phyloP scores from a whole-genome alignment of 2,888 invertebrate species.

The Hermaeophaga mercurialis region DNA sequence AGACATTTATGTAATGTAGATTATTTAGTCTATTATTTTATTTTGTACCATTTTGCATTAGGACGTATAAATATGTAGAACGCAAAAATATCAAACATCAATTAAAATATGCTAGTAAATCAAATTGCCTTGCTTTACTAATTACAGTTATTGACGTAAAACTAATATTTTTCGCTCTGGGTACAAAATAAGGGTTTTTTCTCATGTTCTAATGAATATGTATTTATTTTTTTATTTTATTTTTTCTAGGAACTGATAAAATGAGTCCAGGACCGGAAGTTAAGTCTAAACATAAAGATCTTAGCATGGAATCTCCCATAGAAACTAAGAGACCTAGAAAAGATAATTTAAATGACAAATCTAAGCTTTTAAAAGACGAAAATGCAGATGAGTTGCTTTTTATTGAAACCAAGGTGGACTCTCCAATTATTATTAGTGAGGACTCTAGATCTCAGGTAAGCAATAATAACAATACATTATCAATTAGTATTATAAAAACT shows the following conservation, averaged over 20 bases:
- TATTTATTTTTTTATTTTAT: neutral
- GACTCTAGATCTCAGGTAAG: constrained; percentile 44
- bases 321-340: constrained; percentile 15
- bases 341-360: constrained; percentile 17
- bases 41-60: too few species aligned
- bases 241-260: constrained; percentile 16
- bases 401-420: constrained; percentile 39
- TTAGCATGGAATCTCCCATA: constrained; percentile 2
- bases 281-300: constrained; percentile 15
- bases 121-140: too few species aligned
- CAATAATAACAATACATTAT: neutral
- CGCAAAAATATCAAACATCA: too few species aligned
- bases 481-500: neutral
- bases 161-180: too few species aligned
- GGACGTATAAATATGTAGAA: too few species aligned
- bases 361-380: constrained; percentile 29
- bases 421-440: constrained; percentile 45
- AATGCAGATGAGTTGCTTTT: constrained; percentile 41
- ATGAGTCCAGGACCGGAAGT: neutral
- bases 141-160: too few species aligned
- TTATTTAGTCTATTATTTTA: too few species aligned
- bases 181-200: too few species aligned
- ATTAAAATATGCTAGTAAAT: too few species aligned
- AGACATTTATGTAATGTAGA: too few species aligned
- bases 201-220: too few species aligned